Evolutionary conservation across 1,140 invertebrate species (phyloP).

Genomic region (Leptinotarsa undecemlineata): DNA sequence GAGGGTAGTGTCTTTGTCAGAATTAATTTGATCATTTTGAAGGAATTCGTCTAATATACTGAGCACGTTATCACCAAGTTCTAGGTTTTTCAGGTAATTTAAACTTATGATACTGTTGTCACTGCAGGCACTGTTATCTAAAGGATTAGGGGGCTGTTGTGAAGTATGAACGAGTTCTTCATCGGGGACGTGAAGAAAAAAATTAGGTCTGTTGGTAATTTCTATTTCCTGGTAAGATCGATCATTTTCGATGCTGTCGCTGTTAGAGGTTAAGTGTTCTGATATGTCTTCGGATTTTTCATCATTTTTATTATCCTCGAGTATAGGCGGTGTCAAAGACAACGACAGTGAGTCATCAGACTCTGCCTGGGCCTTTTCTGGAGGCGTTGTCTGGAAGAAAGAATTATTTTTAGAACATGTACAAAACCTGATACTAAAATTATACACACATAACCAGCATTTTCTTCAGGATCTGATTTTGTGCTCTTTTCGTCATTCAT

Average conservation of each 20-base stretch:
- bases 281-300: constrained; percentile 42
- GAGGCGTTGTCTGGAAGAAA: neutral
- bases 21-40: constrained; percentile 44
- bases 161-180: constrained; percentile 31
- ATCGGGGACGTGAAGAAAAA: neutral
- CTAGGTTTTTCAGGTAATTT: constrained; percentile 25
- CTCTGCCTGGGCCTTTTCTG: neutral
- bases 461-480: neutral
- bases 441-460: neutral
- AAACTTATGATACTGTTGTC: constrained; percentile 37
- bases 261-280: constrained; percentile 45
- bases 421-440: constrained; percentile 1
- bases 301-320: constrained; percentile 25
- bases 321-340: constrained; percentile 36
- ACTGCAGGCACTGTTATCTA: constrained; percentile 41
- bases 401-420: neutral
- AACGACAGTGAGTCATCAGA: constrained; percentile 31
- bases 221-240: constrained; percentile 52
- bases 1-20: constrained; percentile 29
- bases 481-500: neutral
- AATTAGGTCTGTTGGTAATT: constrained; percentile 42
- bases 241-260: constrained; percentile 51
- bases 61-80: constrained; percentile 38
- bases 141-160: constrained; percentile 34
- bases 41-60: constrained; percentile 53